Evolutionary conservation across 2,888 invertebrate genomes (phyloP), one percentile per base, ranked within the genome.

Genomic region (Thumatha senex): DNA sequence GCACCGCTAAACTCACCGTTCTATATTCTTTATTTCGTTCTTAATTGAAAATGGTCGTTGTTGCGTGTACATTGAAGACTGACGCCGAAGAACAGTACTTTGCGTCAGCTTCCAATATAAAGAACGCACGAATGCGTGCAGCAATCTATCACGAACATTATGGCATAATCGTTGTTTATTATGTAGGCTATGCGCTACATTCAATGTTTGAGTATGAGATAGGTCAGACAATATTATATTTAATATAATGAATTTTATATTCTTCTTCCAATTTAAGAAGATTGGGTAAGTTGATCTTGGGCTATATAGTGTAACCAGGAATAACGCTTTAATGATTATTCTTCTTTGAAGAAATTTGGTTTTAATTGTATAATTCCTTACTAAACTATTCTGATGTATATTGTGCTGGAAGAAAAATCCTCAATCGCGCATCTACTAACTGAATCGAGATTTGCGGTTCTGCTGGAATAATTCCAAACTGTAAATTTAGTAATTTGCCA

Each of bases 171-270:
- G 13, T 14, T 18, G 2, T 14, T 12, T 35, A n/a, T 36, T 41
- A 36, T 11, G 12, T 41, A 30, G 14, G 30, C 30, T 15, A 8
- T 48, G 14, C 9, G 30, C 36, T 31, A 31, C 46, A 46, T 35
- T 42, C 49, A 29, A 40, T 46, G 40, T 55, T 62, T 31, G 40
- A 48, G 43, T 34, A 48, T 39, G 30, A 53, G 46, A 59, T 51
- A 51, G 49, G 51, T 40, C 42, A 36, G 39, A 48, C 36, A 48
- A 51, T 38, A n/a, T n/a, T n/a, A 58, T 42, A 46, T 46, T 3
- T 42, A 46, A 14, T 13, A 10, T 13, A 10, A 10, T 10, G 24
- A 7, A 13, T 24, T 13, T 13, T 35, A 35, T 35, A 15, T 35
- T 24, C 18, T 24, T 24, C 18, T 24, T 24, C 18, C 18, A 24